These are phyloP conservation scores for Hydraecia micacea DNA, from an alignment of 2,888 invertebrate genomes.

Conservation along the genomic window DNA sequence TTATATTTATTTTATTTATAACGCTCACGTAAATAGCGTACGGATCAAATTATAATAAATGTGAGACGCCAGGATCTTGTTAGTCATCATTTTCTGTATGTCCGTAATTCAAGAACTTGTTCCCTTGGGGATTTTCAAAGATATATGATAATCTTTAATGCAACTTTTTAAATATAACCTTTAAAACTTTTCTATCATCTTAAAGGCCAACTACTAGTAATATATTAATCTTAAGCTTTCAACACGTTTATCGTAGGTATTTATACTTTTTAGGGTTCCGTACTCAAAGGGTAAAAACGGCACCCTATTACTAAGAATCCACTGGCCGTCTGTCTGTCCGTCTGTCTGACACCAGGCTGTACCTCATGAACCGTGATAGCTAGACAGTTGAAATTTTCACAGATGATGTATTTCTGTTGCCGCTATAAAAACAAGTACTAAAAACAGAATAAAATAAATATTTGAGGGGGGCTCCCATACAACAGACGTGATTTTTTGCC, in stretches of 20 bases:
- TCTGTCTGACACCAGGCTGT: no score
- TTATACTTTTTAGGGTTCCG: not conserved
- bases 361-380: no score
- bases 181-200: not conserved
- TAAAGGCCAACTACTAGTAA: not conserved
- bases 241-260: no score
- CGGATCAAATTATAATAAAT: constrained; percentile 43
- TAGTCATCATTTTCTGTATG: constrained; percentile 16
- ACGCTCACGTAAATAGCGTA: constrained; percentile 24
- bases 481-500: no score
- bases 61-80: constrained; percentile 10
- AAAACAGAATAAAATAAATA: no score
- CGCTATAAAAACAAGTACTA: no score
- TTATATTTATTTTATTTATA: constrained; percentile 43
- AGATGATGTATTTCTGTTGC: no score
- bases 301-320: no score
- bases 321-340: no score
- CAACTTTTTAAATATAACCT: not conserved
- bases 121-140: not conserved
- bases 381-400: no score
- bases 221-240: not conserved
- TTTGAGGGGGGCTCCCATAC: no score
- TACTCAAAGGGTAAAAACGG: no score
- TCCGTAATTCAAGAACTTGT: constrained; percentile 8
- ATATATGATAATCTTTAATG: not conserved